Evolutionary conservation across 1,140 invertebrate genomes (phyloP).

Genomic region (Aplysia californica): DNA sequence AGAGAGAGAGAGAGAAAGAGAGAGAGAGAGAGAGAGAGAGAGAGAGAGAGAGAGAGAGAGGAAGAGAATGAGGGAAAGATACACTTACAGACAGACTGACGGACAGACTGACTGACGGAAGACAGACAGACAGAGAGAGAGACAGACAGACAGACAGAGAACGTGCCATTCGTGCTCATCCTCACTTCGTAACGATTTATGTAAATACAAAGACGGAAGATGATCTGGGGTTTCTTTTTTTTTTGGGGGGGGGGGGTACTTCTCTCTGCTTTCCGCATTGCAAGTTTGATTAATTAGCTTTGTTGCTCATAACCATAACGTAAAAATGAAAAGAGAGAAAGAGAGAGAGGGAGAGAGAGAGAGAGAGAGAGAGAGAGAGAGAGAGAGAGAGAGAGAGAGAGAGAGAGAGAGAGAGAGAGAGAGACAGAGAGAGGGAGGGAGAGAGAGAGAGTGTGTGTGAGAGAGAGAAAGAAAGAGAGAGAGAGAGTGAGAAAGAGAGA

Average conservation of each 20-base stretch:
- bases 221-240: background rate
- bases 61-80: background rate
- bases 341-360: slow-evolving; percentile 6
- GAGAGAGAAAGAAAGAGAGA: background rate
- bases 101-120: background rate
- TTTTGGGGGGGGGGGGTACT: background rate
- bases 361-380: slow-evolving; percentile 1
- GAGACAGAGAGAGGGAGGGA: background rate
- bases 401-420: background rate
- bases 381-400: background rate
- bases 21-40: background rate
- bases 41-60: background rate
- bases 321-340: background rate
- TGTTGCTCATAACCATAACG: no score
- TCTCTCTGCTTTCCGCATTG: background rate
- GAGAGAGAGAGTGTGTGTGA: background rate
- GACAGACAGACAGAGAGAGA: background rate
- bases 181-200: background rate
- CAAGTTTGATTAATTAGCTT: no score
- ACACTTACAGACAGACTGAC: background rate
- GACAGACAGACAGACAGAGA: background rate
- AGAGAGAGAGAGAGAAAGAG: no score
- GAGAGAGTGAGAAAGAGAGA: background rate
- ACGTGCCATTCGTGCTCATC: background rate
- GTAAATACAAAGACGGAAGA: background rate